phyloP scores from a whole-genome alignment of 2,888 invertebrate genomes.

The Homarus gammarus region DNA sequence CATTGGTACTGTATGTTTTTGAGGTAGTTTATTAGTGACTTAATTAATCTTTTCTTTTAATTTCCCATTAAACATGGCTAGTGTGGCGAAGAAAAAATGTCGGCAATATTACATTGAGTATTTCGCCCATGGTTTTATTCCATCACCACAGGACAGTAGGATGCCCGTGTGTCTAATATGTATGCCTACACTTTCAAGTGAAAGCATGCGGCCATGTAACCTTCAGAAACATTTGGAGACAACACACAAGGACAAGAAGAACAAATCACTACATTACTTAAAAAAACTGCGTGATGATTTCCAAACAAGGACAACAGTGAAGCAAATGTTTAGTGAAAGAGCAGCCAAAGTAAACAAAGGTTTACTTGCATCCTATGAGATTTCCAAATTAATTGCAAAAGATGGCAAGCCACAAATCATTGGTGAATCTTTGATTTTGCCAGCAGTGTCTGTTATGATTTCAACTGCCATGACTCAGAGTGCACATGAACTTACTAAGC shows the following conservation, averaged over 20 bases:
- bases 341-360: neutral
- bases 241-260: neutral
- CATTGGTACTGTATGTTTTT: no score
- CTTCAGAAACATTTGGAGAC: neutral
- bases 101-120: neutral
- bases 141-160: neutral
- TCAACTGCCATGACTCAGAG: constrained; percentile 5
- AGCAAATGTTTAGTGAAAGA: neutral
- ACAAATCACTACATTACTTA: neutral
- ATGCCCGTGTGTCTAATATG: neutral
- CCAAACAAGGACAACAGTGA: neutral
- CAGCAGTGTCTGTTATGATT: constrained; percentile 6
- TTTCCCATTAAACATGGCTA: no score
- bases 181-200: neutral
- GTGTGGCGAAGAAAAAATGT: neutral
- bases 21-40: no score
- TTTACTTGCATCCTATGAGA: neutral
- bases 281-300: neutral
- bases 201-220: neutral
- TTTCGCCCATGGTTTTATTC: neutral
- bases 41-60: no score
- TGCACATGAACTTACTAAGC: neutral
- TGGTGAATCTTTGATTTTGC: neutral
- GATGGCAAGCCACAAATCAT: neutral
- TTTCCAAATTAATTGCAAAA: constrained; percentile 11